Conservation (phyloP, 2,113 vertebrate genomes). For the Sialia sialis region DNA sequence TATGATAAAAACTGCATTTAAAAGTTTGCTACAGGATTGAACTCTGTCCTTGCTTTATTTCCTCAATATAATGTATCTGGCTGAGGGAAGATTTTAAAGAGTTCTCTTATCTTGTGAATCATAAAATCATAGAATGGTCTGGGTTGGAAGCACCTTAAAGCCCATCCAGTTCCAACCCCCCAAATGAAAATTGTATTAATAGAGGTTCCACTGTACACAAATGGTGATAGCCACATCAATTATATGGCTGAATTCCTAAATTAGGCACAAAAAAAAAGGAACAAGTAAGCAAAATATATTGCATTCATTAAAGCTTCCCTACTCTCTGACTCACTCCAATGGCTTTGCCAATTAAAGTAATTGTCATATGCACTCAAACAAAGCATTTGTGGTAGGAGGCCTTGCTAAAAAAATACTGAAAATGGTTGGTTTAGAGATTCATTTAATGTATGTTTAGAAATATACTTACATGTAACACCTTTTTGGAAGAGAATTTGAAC, state of each 20-base stretch:
- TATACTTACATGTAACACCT: not conserved
- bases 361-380: constrained; percentile 14
- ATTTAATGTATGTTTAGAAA: not conserved
- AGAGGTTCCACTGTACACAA: constrained; percentile 8
- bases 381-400: constrained; percentile 20
- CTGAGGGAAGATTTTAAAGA: not conserved
- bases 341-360: constrained; percentile 68
- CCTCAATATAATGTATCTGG: not conserved
- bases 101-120: not conserved
- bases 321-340: constrained; percentile 32
- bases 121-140: not conserved
- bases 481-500: not conserved
- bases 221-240: constrained; percentile 43
- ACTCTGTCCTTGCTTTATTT: not conserved
- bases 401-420: constrained; percentile 45
- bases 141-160: not conserved
- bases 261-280: constrained; percentile 14
- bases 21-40: not conserved
- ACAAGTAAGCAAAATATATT: constrained; percentile 39
- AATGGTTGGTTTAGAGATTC: not conserved
- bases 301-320: constrained; percentile 54
- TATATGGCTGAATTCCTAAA: constrained; percentile 33
- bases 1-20: not conserved
- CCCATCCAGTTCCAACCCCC: not conserved
- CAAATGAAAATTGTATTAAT: not conserved